A percentile compares a stretch with the other conserved stretches of the same genome.
These are phyloP conservation scores for Poecilia wingei DNA, from an alignment of 2,797 vertebrate species.

Conservation along the genomic window DNA sequence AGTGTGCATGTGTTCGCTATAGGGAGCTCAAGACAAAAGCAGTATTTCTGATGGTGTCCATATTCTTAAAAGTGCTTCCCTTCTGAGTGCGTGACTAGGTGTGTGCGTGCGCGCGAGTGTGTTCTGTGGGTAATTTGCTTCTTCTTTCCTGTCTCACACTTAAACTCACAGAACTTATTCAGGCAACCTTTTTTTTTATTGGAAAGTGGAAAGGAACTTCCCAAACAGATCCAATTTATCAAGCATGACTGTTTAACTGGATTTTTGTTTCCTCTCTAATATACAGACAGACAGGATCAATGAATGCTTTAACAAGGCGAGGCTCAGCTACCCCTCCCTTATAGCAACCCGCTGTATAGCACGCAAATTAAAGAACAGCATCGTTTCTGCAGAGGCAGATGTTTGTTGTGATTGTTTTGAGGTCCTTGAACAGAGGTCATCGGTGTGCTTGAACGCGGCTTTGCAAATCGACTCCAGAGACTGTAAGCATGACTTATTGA, in stretches of 20 bases:
- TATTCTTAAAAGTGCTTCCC: constrained; percentile 5
- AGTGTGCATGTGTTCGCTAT: constrained; percentile 25
- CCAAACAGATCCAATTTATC: constrained; percentile 36
- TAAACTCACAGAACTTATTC: constrained; percentile 11
- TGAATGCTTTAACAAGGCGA: constrained; percentile 36
- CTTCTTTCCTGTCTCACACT: constrained; percentile 12
- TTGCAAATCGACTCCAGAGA: constrained; percentile 48
- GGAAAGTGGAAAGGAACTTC: constrained; percentile 27
- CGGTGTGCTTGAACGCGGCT: constrained; percentile 21
- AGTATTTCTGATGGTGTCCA: constrained; percentile 34
- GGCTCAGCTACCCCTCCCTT: constrained; percentile 44
- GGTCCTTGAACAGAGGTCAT: constrained; percentile 63
- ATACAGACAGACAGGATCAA: constrained; percentile 44
- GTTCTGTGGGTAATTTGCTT: constrained; percentile 13
- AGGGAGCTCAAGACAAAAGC: constrained; percentile 13
- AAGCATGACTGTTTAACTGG: constrained; percentile 20
- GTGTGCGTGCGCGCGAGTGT: not conserved
- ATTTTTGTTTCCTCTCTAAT: constrained; percentile 39
- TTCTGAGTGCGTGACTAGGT: not conserved
- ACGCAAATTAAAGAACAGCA: constrained; percentile 45
- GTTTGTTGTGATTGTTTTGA: constrained; percentile 41
- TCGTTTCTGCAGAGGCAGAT: constrained; percentile 5
- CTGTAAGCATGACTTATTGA: constrained; percentile 70
- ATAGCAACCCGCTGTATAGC: constrained; percentile 12
- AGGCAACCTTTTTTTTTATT: constrained; percentile 15